Percentiles rank a stretch among this genome's conserved stretches.
phyloP scores from a whole-genome alignment of 2,797 vertebrate species.

The Neosilurus mollespiculum region DNA sequence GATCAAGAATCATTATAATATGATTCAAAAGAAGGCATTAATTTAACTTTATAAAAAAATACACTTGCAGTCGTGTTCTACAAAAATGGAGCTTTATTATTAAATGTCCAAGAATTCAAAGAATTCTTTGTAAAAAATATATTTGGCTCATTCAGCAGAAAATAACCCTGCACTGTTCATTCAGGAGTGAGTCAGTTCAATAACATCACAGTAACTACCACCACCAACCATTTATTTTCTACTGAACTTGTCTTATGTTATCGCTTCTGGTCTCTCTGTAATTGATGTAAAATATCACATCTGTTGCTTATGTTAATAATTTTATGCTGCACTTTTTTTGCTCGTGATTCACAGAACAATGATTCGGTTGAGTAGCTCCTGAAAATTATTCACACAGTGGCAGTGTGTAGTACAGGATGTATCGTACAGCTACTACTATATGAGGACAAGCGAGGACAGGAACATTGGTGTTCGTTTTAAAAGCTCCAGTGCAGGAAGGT shows the following conservation, averaged over 20 bases:
- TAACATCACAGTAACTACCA: neutral
- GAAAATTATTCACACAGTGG: neutral
- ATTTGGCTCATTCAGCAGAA: slow-evolving; percentile 1
- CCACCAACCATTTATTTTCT: neutral
- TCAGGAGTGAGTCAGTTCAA: neutral
- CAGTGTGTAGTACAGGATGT: neutral
- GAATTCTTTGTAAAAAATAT: slow-evolving; percentile 1
- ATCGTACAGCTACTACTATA: neutral
- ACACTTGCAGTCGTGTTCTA: neutral
- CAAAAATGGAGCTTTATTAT: slow-evolving; percentile 7
- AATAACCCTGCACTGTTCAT: neutral
- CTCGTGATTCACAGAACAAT: neutral
- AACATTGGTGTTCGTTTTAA: neutral
- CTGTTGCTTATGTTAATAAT: neutral
- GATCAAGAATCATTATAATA: neutral
- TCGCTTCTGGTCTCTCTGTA: no score
- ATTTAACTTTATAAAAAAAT: neutral
- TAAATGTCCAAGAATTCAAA: neutral
- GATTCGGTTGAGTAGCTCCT: neutral
- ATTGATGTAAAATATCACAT: neutral
- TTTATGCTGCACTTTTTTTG: neutral
- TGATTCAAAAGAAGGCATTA: neutral
- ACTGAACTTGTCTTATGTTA: neutral
- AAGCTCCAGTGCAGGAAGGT: neutral
- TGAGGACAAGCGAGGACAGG: no score